Evolutionary conservation across 64 coral and sea anemone species (phyloP).

Genomic region (Acropora yongei): DNA sequence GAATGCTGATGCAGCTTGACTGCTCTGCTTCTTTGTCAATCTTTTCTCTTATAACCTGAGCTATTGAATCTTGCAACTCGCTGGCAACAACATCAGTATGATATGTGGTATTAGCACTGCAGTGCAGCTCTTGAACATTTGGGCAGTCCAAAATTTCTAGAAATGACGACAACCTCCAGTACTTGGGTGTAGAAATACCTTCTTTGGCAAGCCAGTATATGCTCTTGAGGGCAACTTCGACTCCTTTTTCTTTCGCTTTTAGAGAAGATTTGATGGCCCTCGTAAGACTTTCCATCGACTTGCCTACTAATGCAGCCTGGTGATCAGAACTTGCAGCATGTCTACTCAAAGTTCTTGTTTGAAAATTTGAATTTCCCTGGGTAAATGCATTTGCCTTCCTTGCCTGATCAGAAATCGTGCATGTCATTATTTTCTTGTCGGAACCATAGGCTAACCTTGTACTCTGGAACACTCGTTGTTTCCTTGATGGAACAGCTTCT

Average conservation of each 20-base stretch:
- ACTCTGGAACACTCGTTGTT: conserved; percentile 20
- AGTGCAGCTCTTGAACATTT: conserved; percentile 42
- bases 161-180: conserved; percentile 51
- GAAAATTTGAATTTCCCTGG: conserved; percentile 44
- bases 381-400: conserved; percentile 50
- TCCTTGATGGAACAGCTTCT: neutral
- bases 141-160: conserved; percentile 54
- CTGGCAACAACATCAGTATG: conserved; percentile 47
- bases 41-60: conserved; percentile 48
- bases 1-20: conserved; percentile 32
- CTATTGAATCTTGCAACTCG: conserved; percentile 42
- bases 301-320: conserved; percentile 37
- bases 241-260: conserved; percentile 40
- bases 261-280: conserved; percentile 44
- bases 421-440: conserved; percentile 18
- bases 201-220: conserved; percentile 42
- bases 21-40: neutral
- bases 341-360: conserved; percentile 44
- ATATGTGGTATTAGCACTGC: conserved; percentile 50
- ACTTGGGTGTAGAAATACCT: conserved; percentile 24
- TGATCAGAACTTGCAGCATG: conserved; percentile 34
- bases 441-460: conserved; percentile 8
- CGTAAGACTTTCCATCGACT: conserved; percentile 15
- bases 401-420: conserved; percentile 28
- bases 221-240: conserved; percentile 56